phyloP scores from a whole-genome alignment of 2,113 vertebrate species.

The Chinchilla lanigera region DNA sequence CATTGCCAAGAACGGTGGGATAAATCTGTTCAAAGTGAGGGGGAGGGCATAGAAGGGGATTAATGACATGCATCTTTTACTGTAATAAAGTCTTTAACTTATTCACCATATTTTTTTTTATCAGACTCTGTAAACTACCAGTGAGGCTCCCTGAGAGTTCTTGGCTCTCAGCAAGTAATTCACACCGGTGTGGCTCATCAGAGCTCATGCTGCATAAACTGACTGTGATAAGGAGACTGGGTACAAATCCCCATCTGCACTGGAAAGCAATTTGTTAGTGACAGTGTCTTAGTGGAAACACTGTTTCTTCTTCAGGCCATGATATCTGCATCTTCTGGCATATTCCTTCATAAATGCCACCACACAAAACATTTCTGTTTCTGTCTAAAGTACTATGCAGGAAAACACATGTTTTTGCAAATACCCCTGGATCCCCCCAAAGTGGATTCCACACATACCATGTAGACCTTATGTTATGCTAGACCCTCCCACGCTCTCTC shows the following conservation, averaged over 20 bases:
- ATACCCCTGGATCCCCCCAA: neutral
- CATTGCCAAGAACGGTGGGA: neutral
- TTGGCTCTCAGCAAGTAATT: neutral
- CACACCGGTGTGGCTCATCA: neutral
- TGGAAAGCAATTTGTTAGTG: neutral
- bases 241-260: neutral
- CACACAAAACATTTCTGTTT: neutral
- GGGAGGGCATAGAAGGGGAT: neutral
- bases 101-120: neutral
- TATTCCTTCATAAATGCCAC: neutral
- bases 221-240: no score
- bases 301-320: no score
- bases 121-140: neutral
- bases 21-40: neutral
- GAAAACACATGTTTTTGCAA: neutral
- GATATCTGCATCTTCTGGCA: neutral
- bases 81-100: neutral
- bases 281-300: neutral
- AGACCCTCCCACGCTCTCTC: neutral
- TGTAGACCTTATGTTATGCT: no score
- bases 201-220: rapidly evolving
- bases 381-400: neutral
- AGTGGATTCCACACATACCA: neutral
- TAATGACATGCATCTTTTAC: neutral
- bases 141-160: neutral